Evolutionary conservation across 1,140 invertebrate genomes (phyloP), one percentile per base, ranked within the genome.

Genomic region (Sitobion miscanthi): DNA sequence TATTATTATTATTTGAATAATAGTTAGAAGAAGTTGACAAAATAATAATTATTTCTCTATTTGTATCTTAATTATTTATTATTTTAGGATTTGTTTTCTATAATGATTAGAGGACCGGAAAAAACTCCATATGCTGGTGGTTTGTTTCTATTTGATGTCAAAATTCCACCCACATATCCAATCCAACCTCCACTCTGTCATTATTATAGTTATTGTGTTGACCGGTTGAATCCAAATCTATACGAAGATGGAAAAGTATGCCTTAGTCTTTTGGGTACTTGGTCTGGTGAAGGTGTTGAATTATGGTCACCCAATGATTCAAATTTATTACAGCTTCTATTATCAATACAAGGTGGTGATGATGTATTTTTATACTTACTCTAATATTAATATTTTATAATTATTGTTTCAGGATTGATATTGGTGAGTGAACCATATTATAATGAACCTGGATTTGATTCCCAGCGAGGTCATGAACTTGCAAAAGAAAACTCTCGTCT

Each of bases 281-380:
- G 99, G 99, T 98, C 99, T 95, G 99, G 99, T 11, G 96, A 98
- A 93, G 99, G 98, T n/a, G 99, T 99, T 95, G 99, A 99, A 95
- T 99, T 99, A 96, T 99, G 99, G 99, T 99, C 99, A 95, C 97
- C 98, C 83, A 98, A 98, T 95, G 99, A 98, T 0, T 99, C 98
- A 87, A 99, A 98, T 95, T 99, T 99, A 95, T 96, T 99, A 90
- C 98, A 99, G 96, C 98, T 97, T 35, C n/a, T 94, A 77, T 95
- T 93, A 87, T 94, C 89, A n/a, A 94, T 94, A 54, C 87, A 94
- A 94, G 91, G 91, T 93, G n/a, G 6, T 47, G 30, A 54, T 30
- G n/a, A 69, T 45, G 8, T 3, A 45, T 21, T n/a, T 69, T 38
- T 23, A 57, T 30, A 25, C 38, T 62, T 52, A 93, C 35, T 38